A percentile compares a stretch with the other conserved stretches of the same genome.
These are phyloP conservation scores for Tiaroga cobitis DNA, from an alignment of 2,797 vertebrate genomes.

Conservation along the genomic window DNA sequence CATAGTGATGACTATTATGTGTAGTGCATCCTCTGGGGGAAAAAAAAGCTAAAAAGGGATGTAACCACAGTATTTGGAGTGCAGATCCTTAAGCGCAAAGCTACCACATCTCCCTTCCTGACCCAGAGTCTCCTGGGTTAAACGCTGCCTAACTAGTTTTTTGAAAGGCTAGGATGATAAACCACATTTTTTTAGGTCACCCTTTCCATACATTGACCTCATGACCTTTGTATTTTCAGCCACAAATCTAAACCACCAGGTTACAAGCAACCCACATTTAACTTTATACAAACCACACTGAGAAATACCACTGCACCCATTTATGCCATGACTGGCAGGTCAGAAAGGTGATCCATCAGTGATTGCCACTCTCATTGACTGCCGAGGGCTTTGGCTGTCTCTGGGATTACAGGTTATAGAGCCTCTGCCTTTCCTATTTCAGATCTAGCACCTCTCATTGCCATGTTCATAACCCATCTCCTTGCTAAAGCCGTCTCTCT, in stretches of 20 bases:
- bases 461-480: slow-evolving; percentile 64
- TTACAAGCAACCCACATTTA: slow-evolving; percentile 35
- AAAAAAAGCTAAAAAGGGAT: background rate
- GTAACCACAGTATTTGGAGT: background rate
- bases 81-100: slow-evolving; percentile 5
- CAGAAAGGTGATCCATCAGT: slow-evolving; percentile 46
- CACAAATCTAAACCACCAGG: slow-evolving; percentile 21
- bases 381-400: slow-evolving; percentile 45
- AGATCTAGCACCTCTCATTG: slow-evolving; percentile 61
- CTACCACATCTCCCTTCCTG: slow-evolving; percentile 9
- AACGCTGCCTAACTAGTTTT: slow-evolving; percentile 16
- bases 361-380: slow-evolving; percentile 49
- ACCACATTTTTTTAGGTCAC: slow-evolving; percentile 1
- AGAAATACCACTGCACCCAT: slow-evolving; percentile 24
- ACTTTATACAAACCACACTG: slow-evolving; percentile 36
- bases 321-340: slow-evolving; percentile 39
- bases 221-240: slow-evolving; percentile 35
- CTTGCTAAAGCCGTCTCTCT: slow-evolving; percentile 58
- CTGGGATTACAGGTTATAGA: slow-evolving; percentile 54
- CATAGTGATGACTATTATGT: background rate
- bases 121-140: slow-evolving; percentile 7
- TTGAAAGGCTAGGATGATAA: slow-evolving; percentile 18
- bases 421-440: slow-evolving; percentile 60
- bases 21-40: too few species aligned
- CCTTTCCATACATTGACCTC: slow-evolving; percentile 28